These are phyloP conservation scores for Dinomys branickii DNA, from an alignment of 2,113 vertebrate species.

Conservation along the genomic window DNA sequence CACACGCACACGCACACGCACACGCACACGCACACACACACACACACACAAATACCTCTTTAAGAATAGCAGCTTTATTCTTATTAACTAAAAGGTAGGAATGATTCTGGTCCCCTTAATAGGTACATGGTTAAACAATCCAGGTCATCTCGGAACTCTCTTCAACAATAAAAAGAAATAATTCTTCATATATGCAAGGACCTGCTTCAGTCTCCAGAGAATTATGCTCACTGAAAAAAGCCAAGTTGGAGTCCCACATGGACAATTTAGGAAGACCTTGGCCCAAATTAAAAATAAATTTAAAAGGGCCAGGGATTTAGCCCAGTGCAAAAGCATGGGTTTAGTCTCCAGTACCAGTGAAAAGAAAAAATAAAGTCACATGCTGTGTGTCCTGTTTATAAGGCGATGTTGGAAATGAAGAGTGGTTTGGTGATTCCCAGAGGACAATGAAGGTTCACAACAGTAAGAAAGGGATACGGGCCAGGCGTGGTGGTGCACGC, in stretches of 20 bases:
- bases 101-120: neutral
- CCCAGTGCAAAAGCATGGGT: neutral
- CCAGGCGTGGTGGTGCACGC: too few species aligned
- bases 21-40: too few species aligned
- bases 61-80: conserved; percentile 39
- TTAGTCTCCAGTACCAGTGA: neutral
- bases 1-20: too few species aligned
- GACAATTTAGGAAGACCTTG: neutral
- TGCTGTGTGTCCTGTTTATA: neutral
- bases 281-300: neutral
- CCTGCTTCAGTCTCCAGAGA: neutral
- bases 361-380: neutral
- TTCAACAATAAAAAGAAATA: neutral
- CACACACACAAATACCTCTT: too few species aligned
- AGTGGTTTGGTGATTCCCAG: neutral
- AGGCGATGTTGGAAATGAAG: neutral
- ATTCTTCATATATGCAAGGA: neutral
- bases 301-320: neutral
- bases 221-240: conserved; percentile 16
- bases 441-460: neutral
- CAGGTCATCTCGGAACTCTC: neutral
- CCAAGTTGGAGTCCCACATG: neutral
- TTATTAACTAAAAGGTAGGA: neutral
- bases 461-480: neutral
- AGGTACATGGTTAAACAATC: neutral